Conservation (phyloP, 2,888 invertebrate species). For the Galeruca laticollis region DNA sequence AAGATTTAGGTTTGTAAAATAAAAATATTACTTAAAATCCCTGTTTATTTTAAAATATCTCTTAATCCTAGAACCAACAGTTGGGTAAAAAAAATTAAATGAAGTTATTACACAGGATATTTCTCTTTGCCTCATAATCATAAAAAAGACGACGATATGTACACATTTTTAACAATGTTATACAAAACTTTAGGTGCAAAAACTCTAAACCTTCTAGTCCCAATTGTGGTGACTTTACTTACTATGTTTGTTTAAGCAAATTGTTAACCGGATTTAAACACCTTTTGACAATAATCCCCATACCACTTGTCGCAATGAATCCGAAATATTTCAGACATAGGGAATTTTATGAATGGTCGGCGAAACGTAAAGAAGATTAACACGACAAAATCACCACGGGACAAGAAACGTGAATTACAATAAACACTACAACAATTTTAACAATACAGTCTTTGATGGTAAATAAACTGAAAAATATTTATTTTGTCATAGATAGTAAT, state of each 20-base stretch:
- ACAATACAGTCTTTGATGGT: constrained; percentile 44
- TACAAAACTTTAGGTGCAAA: constrained; percentile 6
- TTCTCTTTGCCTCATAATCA: no score
- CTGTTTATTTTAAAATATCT: no score
- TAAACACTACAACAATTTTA: constrained; percentile 47
- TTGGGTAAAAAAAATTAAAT: no score
- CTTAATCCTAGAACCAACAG: no score
- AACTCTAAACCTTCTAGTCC: constrained; percentile 1
- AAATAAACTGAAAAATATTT: constrained; percentile 45
- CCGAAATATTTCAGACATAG: constrained; percentile 1
- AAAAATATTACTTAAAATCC: no score
- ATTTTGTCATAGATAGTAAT: constrained; percentile 50
- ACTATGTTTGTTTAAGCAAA: constrained; percentile 42
- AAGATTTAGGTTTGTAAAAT: no score
- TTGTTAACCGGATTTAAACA: constrained; percentile 47
- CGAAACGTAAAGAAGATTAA: constrained; percentile 38
- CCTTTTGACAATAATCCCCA: constrained; percentile 35
- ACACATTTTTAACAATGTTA: neutral
- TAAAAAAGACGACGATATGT: no score
- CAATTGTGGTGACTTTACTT: constrained; percentile 29
- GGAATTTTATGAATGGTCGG: constrained; percentile 18
- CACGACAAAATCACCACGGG: constrained; percentile 42
- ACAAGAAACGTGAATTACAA: constrained; percentile 42
- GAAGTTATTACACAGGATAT: no score
- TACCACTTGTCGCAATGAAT: constrained; percentile 19